Percentiles rank a stretch among this genome's conserved stretches.
Evolutionary conservation across 2,797 vertebrate species (phyloP).

Genomic region (Aldrovandia affinis): DNA sequence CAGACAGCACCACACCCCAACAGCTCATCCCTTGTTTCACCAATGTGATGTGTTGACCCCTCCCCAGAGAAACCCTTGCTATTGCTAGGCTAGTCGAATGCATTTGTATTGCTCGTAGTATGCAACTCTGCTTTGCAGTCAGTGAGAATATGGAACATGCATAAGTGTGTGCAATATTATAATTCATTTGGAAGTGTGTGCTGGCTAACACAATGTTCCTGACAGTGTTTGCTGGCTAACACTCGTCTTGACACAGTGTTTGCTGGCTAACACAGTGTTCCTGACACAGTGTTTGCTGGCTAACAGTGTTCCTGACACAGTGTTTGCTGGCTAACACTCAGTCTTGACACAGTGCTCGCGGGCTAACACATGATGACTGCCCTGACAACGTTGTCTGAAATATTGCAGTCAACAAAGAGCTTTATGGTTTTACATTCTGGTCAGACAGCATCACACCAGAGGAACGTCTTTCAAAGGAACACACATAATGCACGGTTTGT

Average conservation of each 20-base stretch:
- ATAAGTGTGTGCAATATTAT: neutral
- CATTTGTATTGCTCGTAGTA: neutral
- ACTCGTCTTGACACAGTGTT: too few species aligned
- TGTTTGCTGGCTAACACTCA: too few species aligned
- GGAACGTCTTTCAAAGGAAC: neutral
- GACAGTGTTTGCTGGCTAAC: neutral
- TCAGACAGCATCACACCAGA: neutral
- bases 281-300: too few species aligned
- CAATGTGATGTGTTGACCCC: too few species aligned
- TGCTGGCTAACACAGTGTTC: too few species aligned
- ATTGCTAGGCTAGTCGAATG: neutral
- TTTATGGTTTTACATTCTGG: neutral
- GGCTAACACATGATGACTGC: neutral
- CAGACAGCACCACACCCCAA: constrained; percentile 13
- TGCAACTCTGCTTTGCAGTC: neutral
- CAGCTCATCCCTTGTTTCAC: constrained; percentile 3
- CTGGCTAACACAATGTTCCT: neutral
- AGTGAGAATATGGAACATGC: neutral
- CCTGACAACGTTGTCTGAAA: too few species aligned
- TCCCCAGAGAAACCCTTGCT: neutral
- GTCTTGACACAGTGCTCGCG: neutral
- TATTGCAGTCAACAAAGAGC: neutral
- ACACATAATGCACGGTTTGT: neutral
- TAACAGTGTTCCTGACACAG: too few species aligned
- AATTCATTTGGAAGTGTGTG: neutral